Percentiles rank a stretch among this genome's conserved stretches.
Conservation (phyloP, 2,888 invertebrate genomes). For the Heliconius ismenius region DNA sequence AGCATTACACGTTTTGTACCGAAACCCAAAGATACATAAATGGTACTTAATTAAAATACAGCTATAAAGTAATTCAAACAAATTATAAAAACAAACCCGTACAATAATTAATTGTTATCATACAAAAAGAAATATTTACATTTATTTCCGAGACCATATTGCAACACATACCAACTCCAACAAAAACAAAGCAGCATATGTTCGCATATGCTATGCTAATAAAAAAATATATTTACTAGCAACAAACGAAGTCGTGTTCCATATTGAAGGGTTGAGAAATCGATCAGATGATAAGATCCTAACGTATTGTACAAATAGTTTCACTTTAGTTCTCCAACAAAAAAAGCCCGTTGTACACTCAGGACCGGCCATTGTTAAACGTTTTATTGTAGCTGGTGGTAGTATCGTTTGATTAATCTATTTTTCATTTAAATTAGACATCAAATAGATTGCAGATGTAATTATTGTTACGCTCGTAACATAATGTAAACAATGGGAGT, state of each 20-base stretch:
- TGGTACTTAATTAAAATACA: not conserved
- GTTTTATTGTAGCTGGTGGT: conserved; percentile 69
- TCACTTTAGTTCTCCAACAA: conserved; percentile 67
- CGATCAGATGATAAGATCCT: conserved; percentile 73
- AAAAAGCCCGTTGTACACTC: conserved; percentile 67
- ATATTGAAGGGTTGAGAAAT: conserved; percentile 76
- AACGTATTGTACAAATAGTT: conserved; percentile 73
- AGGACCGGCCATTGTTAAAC: conserved; percentile 74
- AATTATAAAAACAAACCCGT: not conserved
- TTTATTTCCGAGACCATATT: not conserved
- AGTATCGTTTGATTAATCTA: conserved; percentile 77
- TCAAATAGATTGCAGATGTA: conserved; percentile 66
- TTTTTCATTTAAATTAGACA: conserved; percentile 74
- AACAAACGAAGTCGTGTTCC: conserved; percentile 64
- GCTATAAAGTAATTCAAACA: not conserved
- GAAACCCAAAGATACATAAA: no score
- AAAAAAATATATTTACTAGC: conserved; percentile 52
- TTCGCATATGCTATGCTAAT: conserved; percentile 29
- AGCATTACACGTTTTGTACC: no score
- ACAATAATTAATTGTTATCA: not conserved
- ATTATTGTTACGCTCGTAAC: conserved; percentile 68
- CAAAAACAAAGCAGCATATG: not conserved
- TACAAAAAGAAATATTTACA: not conserved
- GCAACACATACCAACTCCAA: not conserved
- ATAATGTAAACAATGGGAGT: conserved; percentile 61